phyloP scores from a whole-genome alignment of 2,113 vertebrate species.

The Ranitomeya imitator region DNA sequence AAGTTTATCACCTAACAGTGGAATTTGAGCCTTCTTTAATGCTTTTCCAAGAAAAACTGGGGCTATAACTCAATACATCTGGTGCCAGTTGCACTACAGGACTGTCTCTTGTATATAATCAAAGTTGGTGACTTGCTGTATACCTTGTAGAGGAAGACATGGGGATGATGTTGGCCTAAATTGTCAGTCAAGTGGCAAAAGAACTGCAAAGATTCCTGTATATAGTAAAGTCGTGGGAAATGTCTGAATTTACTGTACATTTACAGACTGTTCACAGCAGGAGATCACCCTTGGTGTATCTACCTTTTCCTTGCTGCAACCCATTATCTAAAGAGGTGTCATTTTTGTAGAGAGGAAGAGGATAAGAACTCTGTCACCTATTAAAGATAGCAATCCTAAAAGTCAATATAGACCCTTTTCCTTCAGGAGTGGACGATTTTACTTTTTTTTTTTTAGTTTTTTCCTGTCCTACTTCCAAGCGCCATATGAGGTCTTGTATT shows the following conservation, averaged over 20 bases:
- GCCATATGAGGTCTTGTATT: too few species aligned
- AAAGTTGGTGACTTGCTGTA: slow-evolving; percentile 27
- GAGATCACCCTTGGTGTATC: neutral
- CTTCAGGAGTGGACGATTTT: too few species aligned
- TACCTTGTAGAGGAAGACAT: neutral
- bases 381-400: too few species aligned
- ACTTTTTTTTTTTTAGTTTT: too few species aligned
- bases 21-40: neutral
- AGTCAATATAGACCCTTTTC: too few species aligned
- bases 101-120: slow-evolving; percentile 19
- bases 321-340: neutral
- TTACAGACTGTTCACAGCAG: neutral
- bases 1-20: too few species aligned
- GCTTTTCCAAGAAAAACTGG: slow-evolving; percentile 1
- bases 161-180: neutral
- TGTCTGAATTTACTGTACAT: neutral
- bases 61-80: neutral
- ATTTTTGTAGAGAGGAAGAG: too few species aligned
- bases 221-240: neutral
- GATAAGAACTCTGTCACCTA: too few species aligned
- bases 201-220: neutral
- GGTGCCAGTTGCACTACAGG: slow-evolving; percentile 27
- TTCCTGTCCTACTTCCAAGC: too few species aligned
- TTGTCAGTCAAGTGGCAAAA: slow-evolving; percentile 16
- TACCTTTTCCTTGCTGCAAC: neutral